These are phyloP conservation scores for Echiichthys vipera DNA, from an alignment of 2,797 vertebrate species.

Conservation along the genomic window DNA sequence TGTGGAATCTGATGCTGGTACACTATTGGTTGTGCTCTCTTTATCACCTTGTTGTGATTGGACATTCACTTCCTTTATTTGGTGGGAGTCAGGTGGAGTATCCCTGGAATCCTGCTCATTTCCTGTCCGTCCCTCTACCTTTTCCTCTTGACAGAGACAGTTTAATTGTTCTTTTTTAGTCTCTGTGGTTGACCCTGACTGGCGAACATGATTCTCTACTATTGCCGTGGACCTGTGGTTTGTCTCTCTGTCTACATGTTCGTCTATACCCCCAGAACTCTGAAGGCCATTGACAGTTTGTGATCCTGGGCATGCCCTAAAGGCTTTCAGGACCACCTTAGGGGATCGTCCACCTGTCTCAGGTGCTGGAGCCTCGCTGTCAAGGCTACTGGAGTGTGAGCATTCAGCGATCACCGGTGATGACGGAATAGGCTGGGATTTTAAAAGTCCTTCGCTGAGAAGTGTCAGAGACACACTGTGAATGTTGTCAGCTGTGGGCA, in stretches of 20 bases:
- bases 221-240: conserved; percentile 65
- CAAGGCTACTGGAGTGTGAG: conserved; percentile 49
- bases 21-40: conserved; percentile 73
- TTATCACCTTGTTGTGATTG: conserved; percentile 78
- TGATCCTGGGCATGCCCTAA: conserved; percentile 71
- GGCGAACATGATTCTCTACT: conserved; percentile 71
- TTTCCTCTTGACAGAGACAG: conserved; percentile 65
- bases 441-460: conserved; percentile 63
- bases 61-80: conserved; percentile 65
- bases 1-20: conserved; percentile 72
- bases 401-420: conserved; percentile 60
- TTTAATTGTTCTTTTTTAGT: conserved; percentile 56
- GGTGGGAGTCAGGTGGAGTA: conserved; percentile 67
- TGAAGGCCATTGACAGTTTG: conserved; percentile 69
- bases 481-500: conserved; percentile 60
- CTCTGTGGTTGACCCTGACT: conserved; percentile 49
- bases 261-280: conserved; percentile 55
- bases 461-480: conserved; percentile 75
- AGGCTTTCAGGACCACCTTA: conserved; percentile 75
- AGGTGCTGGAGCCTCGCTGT: conserved; percentile 38
- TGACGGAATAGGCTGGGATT: conserved; percentile 49
- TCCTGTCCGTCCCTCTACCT: conserved; percentile 70
- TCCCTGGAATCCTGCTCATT: conserved; percentile 82
- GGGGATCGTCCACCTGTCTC: conserved; percentile 66
- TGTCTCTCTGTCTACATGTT: conserved; percentile 45